phyloP scores from a whole-genome alignment of 64 coral and sea anemone species.

The Acropora tenuis region DNA sequence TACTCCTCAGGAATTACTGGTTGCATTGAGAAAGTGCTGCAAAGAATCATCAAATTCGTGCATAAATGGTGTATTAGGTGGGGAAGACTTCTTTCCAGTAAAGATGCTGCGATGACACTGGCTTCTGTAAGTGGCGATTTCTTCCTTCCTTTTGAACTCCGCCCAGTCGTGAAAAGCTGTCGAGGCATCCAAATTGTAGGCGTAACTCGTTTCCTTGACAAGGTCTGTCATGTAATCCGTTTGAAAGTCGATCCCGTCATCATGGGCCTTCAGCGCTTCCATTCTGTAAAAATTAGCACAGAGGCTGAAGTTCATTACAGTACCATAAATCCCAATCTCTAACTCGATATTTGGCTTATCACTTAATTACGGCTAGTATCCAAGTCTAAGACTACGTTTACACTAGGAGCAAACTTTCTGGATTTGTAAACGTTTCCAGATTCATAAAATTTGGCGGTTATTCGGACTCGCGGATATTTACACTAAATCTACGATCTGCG shows the following conservation, averaged over 20 bases:
- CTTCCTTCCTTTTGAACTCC: neutral
- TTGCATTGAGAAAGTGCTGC: neutral
- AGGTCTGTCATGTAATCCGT: neutral
- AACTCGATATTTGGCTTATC: no score
- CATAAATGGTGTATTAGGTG: neutral
- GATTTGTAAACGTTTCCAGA: no score
- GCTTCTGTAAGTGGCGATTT: slow-evolving; percentile 9
- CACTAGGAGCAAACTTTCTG: no score
- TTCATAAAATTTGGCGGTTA: no score
- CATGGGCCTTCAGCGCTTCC: neutral
- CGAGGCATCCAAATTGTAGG: neutral
- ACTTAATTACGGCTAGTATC: no score
- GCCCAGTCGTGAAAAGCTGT: neutral
- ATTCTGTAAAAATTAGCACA: neutral
- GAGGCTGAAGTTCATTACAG: no score
- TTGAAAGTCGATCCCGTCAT: slow-evolving; percentile 13
- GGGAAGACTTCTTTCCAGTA: slow-evolving; percentile 13
- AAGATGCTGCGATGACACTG: slow-evolving; percentile 24
- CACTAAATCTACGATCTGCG: no score
- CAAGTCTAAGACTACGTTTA: no score
- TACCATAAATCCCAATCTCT: no score
- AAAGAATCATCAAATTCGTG: slow-evolving; percentile 44
- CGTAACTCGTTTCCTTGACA: slow-evolving; percentile 22
- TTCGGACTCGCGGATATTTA: no score
- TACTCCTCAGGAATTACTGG: neutral